phyloP scores from a whole-genome alignment of 2,797 vertebrate genomes.

The Liparis tanakae region DNA sequence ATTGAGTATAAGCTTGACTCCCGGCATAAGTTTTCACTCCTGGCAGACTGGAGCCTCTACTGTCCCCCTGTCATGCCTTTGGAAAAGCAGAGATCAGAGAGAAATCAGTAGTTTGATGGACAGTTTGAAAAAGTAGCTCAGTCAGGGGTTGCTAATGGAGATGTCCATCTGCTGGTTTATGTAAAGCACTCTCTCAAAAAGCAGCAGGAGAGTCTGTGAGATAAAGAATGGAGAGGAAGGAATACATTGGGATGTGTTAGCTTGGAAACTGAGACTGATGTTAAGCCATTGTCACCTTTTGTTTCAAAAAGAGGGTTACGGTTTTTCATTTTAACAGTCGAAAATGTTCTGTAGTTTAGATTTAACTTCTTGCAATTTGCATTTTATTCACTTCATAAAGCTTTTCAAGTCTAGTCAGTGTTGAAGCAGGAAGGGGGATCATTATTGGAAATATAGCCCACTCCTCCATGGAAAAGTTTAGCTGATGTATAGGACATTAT shows the following conservation, averaged over 20 bases:
- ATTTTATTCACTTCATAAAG: constrained; percentile 32
- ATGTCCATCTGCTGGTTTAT: constrained; percentile 72
- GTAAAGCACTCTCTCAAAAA: constrained; percentile 53
- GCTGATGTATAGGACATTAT: constrained; percentile 64
- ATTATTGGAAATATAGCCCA: constrained; percentile 20
- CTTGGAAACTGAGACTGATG: constrained; percentile 18
- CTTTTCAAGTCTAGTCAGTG: constrained; percentile 7
- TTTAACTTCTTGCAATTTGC: constrained; percentile 18
- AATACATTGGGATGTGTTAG: constrained; percentile 1
- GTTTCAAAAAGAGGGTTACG: constrained; percentile 25
- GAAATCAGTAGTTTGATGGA: constrained; percentile 69
- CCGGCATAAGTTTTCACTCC: constrained; percentile 65
- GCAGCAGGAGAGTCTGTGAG: constrained; percentile 24
- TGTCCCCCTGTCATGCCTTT: constrained; percentile 53
- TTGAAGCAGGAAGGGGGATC: constrained; percentile 1
- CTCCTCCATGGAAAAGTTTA: constrained; percentile 26
- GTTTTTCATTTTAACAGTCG: constrained; percentile 24
- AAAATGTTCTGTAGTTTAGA: constrained; percentile 7
- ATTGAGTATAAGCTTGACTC: constrained; percentile 68
- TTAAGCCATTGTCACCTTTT: constrained; percentile 20
- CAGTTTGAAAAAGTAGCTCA: constrained; percentile 61
- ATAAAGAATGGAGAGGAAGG: constrained; percentile 29
- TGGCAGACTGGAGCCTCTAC: constrained; percentile 41
- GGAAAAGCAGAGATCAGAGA: constrained; percentile 61
- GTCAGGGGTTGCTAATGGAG: constrained; percentile 65